Conservation (phyloP, 2,113 vertebrate species). For the Syrrhaptes paradoxus region DNA sequence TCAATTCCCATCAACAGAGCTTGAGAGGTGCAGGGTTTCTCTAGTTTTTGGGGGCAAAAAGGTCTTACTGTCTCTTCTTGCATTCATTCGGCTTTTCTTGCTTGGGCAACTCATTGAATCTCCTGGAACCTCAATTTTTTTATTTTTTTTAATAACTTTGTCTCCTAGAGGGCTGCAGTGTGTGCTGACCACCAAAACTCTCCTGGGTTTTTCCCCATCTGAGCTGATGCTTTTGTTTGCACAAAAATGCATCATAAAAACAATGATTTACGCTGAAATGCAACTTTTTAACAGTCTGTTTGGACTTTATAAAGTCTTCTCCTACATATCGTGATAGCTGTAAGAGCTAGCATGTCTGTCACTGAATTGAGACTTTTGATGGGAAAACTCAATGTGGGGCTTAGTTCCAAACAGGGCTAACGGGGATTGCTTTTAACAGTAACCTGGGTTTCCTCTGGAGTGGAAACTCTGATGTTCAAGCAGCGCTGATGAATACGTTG, state of each 20-base stretch:
- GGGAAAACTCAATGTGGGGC: neutral
- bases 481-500: neutral
- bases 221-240: neutral
- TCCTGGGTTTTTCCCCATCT: neutral
- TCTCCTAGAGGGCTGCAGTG: neutral
- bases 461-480: neutral
- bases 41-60: neutral
- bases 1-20: neutral
- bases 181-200: neutral
- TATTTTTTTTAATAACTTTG: neutral
- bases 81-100: neutral
- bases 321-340: neutral
- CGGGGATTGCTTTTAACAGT: neutral
- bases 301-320: neutral
- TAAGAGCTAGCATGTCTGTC: neutral
- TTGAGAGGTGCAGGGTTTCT: neutral
- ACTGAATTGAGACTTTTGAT: neutral
- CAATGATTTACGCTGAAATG: neutral
- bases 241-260: neutral
- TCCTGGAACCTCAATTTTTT: neutral
- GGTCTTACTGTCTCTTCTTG: neutral
- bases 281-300: neutral
- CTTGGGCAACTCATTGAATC: neutral
- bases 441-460: neutral
- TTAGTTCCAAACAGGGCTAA: neutral